Percentiles rank a stretch among this genome's conserved stretches.
These are phyloP conservation scores for Lepidocyrtinus sp. DNA, from an alignment of 2,888 invertebrate species.

Conservation along the genomic window DNA sequence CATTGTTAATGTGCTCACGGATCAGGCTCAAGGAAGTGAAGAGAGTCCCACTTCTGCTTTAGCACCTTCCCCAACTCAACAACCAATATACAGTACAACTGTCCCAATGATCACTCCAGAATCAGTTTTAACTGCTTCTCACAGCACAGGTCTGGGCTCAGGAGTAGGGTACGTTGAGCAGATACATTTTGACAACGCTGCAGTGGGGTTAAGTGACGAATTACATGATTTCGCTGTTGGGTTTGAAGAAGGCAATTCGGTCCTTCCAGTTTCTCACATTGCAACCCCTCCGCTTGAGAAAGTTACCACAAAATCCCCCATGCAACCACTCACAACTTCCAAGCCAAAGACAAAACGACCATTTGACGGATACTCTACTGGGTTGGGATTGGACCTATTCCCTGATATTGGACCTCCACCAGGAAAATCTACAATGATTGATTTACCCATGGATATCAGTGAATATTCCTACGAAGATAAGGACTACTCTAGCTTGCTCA, in stretches of 20 bases:
- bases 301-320: conserved; percentile 22
- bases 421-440: conserved; percentile 48
- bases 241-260: not conserved
- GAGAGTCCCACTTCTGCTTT: conserved; percentile 44
- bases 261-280: conserved; percentile 50
- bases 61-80: conserved; percentile 46
- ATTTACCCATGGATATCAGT: conserved; percentile 55
- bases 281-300: conserved; percentile 62
- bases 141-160: not conserved
- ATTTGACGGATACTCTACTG: conserved; percentile 26
- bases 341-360: conserved; percentile 52
- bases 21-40: conserved; percentile 40
- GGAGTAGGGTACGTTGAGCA: conserved; percentile 33
- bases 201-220: not conserved
- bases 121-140: conserved; percentile 6
- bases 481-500: conserved; percentile 35
- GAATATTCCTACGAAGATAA: conserved; percentile 58
- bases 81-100: conserved; percentile 54
- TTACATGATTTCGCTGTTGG: not conserved
- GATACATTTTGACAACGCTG: conserved; percentile 38
- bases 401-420: conserved; percentile 57
- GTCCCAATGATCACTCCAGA: conserved; percentile 10
- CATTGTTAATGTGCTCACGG: conserved; percentile 67
- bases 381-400: conserved; percentile 48
- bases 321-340: conserved; percentile 26